These are phyloP conservation scores for Scyliorhinus canicula DNA, from an alignment of 2,797 vertebrate genomes.

Conservation along the genomic window DNA sequence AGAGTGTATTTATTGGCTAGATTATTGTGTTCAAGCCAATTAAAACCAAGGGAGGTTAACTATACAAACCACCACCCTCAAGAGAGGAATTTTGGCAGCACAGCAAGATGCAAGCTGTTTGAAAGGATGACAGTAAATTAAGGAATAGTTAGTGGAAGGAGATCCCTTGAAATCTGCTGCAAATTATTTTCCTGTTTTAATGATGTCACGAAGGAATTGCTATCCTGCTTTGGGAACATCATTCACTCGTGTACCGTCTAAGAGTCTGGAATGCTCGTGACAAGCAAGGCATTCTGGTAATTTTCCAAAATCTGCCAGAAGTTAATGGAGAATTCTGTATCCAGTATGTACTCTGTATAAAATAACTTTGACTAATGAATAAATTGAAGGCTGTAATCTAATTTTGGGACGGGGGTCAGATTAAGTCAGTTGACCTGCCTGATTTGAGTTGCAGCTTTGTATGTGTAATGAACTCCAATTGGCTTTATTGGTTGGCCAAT, in stretches of 20 bases:
- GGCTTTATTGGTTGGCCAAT: no score
- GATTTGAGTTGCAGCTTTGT: background rate
- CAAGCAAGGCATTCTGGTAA: background rate
- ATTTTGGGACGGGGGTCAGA: slow-evolving; percentile 13
- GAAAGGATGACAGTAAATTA: background rate
- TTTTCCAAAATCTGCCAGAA: background rate
- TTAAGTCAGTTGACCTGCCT: slow-evolving; percentile 9
- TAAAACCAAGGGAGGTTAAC: slow-evolving; percentile 18
- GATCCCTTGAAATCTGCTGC: background rate
- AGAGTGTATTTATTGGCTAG: background rate
- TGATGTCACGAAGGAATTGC: slow-evolving; percentile 18
- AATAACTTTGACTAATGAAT: background rate
- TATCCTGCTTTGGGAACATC: background rate
- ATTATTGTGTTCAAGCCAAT: slow-evolving; percentile 2
- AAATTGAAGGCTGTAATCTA: background rate
- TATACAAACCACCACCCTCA: background rate
- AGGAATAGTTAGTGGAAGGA: background rate
- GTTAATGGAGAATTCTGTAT: background rate
- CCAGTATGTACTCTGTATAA: background rate
- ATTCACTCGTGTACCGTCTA: background rate
- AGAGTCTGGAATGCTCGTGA: background rate
- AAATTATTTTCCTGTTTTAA: slow-evolving; percentile 24
- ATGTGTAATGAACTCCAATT: no score
- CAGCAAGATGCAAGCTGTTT: background rate
- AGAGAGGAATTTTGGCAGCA: slow-evolving; percentile 15